Evolutionary conservation across 2,797 vertebrate genomes (phyloP), one percentile per base, ranked within the genome.

Genomic region (Emys orbicularis): DNA sequence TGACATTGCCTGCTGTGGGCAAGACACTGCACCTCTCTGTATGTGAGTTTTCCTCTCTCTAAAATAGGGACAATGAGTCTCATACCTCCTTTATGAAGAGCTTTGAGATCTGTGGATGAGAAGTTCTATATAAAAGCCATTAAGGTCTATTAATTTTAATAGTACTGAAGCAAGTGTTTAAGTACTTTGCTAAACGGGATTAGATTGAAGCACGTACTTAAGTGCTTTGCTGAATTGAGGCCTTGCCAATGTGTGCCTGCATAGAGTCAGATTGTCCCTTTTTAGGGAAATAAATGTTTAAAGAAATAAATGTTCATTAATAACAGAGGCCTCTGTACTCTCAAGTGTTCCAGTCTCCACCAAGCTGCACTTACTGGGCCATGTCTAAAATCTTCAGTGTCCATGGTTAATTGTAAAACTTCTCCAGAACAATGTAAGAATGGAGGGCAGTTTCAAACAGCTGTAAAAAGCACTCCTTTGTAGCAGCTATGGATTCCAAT

Each of bases 401-500:
- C 4, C 2, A 4, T 31, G 1, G 0, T 90, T 1, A 47, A 83
- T 83, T 25, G 18, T 11, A 90, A 86, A 84, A 27, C 10, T n/a
- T 77, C 79, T 13, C 44, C 12, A 41, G 56, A 89, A 81, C 23
- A 23, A 4, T 57, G n/a, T 23, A 72, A 41, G 68, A 72, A 21
- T 41, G 68, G 9, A 41, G 37, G 68, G 37, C 8, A 84, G 27
- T 84, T 93, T 88, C 34, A 29, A 2, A 3, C 23, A 4, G 3
- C 52, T 89, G 88, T 77, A 54, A 86, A 86, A 86, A 76, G 23
- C 3, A 47, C 3, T 31, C 59, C 15, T 8, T 84, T 97, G 3
- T 1, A 89, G 76, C 5, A 54, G 1, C 2, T 68, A 8, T 5
- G 84, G 3, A 1, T 11, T 11, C 3, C 52, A 86, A 1, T 21